Evolutionary conservation across 1,140 invertebrate genomes (phyloP).

Genomic region (Archivesica marissinica): DNA sequence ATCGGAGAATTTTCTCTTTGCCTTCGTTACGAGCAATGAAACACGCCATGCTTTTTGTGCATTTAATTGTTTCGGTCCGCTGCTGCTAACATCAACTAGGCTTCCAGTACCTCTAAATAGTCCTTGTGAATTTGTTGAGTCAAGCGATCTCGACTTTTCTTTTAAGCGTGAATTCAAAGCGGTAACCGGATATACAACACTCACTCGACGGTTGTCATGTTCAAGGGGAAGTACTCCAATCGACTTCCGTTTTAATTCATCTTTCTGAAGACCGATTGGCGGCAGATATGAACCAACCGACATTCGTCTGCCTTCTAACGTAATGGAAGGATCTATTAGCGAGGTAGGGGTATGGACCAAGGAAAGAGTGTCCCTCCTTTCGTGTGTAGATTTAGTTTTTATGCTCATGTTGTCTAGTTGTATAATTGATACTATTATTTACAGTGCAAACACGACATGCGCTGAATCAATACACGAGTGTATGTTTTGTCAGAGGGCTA

Average conservation of each 20-base stretch:
- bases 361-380: background rate
- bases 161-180: background rate
- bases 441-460: background rate
- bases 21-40: conserved; percentile 13
- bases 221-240: background rate
- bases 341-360: background rate
- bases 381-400: background rate
- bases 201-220: background rate
- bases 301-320: background rate
- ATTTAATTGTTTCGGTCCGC: background rate
- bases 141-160: background rate
- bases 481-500: background rate
- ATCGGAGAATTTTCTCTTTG: conserved; percentile 14
- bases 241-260: background rate
- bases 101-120: background rate
- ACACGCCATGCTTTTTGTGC: background rate
- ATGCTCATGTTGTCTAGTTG: background rate
- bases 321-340: background rate
- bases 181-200: conserved; percentile 2
- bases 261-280: background rate
- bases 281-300: background rate
- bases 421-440: conserved; percentile 11
- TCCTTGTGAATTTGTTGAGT: background rate
- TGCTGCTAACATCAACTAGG: background rate
- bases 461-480: background rate